Conservation (phyloP, 1,140 invertebrate genomes). For the Nebria ingens region DNA sequence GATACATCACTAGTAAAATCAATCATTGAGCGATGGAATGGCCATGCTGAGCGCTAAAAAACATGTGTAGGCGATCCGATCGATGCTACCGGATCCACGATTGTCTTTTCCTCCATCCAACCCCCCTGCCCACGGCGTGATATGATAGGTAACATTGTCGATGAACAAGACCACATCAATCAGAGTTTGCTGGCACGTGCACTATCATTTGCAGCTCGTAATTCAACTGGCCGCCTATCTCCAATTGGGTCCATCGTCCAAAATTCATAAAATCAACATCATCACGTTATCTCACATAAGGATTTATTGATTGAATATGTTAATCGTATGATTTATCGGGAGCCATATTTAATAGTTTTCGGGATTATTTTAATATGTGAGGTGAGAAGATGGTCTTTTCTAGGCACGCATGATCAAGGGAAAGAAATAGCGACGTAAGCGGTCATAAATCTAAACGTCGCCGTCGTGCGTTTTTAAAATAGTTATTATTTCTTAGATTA, state of each 20-base stretch:
- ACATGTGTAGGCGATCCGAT: conserved; percentile 4
- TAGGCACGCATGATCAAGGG: no score
- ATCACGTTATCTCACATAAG: neutral
- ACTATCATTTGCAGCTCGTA: neutral
- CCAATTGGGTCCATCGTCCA: neutral
- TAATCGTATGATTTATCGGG: neutral
- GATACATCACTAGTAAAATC: neutral
- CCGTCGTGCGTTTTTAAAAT: no score
- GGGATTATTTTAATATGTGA: neutral
- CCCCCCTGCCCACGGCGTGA: no score
- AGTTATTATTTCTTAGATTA: no score
- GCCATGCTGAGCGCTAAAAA: neutral
- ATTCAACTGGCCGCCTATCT: neutral
- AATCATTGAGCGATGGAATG: conserved; percentile 1
- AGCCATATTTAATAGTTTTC: neutral
- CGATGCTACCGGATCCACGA: neutral
- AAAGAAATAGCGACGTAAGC: no score
- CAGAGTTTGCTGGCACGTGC: neutral
- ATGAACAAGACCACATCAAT: neutral
- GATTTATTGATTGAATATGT: conserved; percentile 8
- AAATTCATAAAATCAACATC: conserved; percentile 1
- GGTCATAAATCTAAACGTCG: no score
- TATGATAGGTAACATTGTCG: neutral
- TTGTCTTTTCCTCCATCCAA: neutral
- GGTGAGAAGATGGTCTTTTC: neutral